Conservation (phyloP, 2,797 vertebrate genomes). For the Myripristis murdjan region DNA sequence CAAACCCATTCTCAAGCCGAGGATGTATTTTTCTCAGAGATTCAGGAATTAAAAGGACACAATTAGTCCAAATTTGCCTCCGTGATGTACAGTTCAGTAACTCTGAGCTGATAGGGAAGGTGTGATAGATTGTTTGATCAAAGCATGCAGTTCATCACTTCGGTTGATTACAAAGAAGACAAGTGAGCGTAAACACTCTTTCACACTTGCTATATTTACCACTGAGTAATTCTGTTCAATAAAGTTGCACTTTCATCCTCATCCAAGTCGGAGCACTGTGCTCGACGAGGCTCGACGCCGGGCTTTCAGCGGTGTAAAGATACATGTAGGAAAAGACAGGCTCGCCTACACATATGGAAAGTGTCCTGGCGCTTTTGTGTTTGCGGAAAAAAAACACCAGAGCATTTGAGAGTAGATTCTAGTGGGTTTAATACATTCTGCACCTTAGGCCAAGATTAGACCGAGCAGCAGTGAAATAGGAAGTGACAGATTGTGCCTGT, state of each 20-base stretch:
- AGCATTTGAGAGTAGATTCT: conserved; percentile 46
- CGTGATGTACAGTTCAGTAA: background rate
- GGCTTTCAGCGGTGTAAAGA: conserved; percentile 17
- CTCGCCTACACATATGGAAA: conserved; percentile 56
- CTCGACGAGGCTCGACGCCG: background rate
- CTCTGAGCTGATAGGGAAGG: background rate
- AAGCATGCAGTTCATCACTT: too few species aligned
- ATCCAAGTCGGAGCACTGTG: background rate
- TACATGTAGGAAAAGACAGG: conserved; percentile 20
- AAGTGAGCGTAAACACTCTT: too few species aligned
- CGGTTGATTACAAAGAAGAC: too few species aligned
- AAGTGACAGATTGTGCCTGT: conserved; percentile 64
- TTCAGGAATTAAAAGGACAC: background rate
- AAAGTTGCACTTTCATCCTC: background rate
- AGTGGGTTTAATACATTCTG: conserved; percentile 58
- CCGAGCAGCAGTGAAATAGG: conserved; percentile 49
- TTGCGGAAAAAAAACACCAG: conserved; percentile 19
- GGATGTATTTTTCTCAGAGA: background rate
- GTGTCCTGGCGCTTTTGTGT: conserved; percentile 53
- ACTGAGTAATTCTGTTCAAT: background rate
- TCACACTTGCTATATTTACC: too few species aligned
- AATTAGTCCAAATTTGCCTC: background rate
- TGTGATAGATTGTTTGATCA: too few species aligned
- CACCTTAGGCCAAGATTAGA: conserved; percentile 69
- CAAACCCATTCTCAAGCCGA: background rate